These are phyloP conservation scores for Crocodylus rhombifer DNA, from an alignment of 2,797 vertebrate genomes.

Conservation along the genomic window DNA sequence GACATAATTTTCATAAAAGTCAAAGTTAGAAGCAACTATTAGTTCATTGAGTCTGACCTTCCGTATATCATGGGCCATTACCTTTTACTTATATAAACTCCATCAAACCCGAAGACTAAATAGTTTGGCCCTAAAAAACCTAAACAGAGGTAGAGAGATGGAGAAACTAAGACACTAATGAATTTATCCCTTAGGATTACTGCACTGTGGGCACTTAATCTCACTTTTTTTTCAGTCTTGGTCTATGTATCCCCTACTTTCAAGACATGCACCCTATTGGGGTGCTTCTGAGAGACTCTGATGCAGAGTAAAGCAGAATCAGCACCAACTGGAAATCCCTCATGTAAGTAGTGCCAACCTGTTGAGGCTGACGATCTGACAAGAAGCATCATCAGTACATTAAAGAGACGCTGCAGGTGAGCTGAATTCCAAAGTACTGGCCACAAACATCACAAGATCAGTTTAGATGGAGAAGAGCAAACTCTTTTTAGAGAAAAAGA, in stretches of 20 bases:
- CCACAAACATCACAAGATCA: background rate
- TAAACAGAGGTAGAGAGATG: background rate
- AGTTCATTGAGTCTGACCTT: background rate
- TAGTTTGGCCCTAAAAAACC: background rate
- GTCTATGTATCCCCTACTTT: background rate
- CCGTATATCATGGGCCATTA: background rate
- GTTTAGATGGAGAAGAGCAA: background rate
- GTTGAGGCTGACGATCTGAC: background rate
- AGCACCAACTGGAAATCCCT: too few species aligned
- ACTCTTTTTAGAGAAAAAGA: background rate
- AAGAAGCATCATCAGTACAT: background rate
- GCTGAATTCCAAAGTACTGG: background rate
- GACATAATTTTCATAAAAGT: background rate
- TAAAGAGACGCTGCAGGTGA: background rate
- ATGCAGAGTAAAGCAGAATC: too few species aligned
- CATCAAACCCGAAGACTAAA: background rate
- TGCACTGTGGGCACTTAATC: background rate
- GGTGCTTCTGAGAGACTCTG: too few species aligned
- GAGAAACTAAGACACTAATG: background rate
- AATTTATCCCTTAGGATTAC: background rate
- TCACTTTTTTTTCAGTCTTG: background rate
- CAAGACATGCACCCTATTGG: background rate
- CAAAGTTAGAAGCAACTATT: background rate
- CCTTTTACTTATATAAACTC: background rate
- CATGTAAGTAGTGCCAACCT: background rate